Evolutionary conservation across 2,888 invertebrate species (phyloP).

Genomic region (Volucella inflata): DNA sequence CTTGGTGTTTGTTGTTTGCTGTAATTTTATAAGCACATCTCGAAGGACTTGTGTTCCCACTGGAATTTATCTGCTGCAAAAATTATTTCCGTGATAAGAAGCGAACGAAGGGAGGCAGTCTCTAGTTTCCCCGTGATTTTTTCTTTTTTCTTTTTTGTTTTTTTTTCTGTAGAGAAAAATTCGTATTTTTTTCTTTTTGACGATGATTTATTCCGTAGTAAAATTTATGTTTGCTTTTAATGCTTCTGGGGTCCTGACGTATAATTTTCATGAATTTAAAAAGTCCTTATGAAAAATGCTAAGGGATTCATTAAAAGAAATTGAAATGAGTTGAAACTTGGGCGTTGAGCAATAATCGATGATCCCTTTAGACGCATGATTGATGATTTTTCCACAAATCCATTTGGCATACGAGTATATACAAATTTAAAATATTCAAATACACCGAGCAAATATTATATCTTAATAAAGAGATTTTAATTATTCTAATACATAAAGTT

Average conservation of each 20-base stretch:
- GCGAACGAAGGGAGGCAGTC: constrained; percentile 5
- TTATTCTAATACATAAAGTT: too few relatives aligned
- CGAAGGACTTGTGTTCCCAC: constrained; percentile 58
- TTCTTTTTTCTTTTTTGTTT: neutral
- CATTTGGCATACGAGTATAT: constrained; percentile 4
- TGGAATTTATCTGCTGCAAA: constrained; percentile 64
- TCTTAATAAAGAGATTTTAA: too few relatives aligned
- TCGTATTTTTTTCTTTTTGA: constrained; percentile 50
- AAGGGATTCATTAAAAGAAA: constrained; percentile 38
- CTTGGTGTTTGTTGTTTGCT: constrained; percentile 59
- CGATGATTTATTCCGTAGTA: constrained; percentile 60
- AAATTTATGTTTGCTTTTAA: constrained; percentile 55
- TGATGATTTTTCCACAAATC: constrained; percentile 13
- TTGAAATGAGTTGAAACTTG: constrained; percentile 20
- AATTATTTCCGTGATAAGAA: constrained; percentile 52
- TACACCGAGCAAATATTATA: neutral
- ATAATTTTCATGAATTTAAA: constrained; percentile 60
- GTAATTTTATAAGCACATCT: constrained; percentile 68
- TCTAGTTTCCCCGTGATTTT: constrained; percentile 7
- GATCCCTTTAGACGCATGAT: constrained; percentile 13
- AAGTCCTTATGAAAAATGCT: constrained; percentile 33
- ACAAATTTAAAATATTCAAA: neutral
- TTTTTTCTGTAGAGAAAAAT: constrained; percentile 15
- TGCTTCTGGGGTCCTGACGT: constrained; percentile 19
- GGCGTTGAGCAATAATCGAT: constrained; percentile 31